phyloP scores from a whole-genome alignment of 1,140 invertebrate genomes.

The Lepidurus apus region DNA sequence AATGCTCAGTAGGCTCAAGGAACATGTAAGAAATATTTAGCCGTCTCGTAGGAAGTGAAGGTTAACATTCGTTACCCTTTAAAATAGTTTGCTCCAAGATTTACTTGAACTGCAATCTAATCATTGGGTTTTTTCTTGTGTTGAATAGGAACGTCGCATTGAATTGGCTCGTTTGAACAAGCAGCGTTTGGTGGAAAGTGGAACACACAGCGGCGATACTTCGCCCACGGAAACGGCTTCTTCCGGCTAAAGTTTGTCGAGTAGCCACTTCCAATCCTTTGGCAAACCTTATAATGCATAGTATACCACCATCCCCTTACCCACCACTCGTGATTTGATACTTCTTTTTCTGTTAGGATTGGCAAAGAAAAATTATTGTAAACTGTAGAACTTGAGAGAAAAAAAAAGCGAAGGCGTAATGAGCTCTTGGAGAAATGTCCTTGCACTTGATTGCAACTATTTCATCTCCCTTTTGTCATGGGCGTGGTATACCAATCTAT shows the following conservation, averaged over 20 bases:
- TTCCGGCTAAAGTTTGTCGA: constrained; percentile 27
- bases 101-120: neutral
- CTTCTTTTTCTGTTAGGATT: neutral
- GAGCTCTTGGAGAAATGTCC: neutral
- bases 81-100: neutral
- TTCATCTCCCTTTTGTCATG: constrained; percentile 6
- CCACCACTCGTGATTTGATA: constrained; percentile 9
- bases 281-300: constrained; percentile 11
- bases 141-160: constrained; percentile 22
- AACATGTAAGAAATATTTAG: constrained; percentile 25
- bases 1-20: constrained; percentile 26
- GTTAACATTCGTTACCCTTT: neutral
- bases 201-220: constrained; percentile 19
- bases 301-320: neutral
- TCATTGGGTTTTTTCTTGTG: neutral
- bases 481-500: constrained; percentile 3
- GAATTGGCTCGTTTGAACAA: constrained; percentile 28
- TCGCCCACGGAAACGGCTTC: constrained; percentile 26
- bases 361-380: neutral
- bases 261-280: constrained; percentile 11
- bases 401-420: neutral
- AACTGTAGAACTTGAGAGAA: neutral
- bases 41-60: neutral
- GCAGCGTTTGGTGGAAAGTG: neutral
- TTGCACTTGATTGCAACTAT: constrained; percentile 15